phyloP scores from a whole-genome alignment of 1,140 invertebrate species.

The Drosophila ananassae region DNA sequence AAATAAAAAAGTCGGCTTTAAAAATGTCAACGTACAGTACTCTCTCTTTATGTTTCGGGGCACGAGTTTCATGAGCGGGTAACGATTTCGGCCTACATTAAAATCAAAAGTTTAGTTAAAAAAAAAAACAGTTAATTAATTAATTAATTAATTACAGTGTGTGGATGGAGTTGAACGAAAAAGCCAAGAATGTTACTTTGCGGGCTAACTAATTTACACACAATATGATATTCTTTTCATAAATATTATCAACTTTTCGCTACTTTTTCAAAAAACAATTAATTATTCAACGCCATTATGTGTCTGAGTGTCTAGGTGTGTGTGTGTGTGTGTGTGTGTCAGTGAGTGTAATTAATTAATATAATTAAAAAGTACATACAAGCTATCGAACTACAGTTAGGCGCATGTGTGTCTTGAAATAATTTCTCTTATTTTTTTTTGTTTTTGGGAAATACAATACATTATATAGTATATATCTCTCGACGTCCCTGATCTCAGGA shows the following conservation, averaged over 20 bases:
- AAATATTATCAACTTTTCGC: constrained; percentile 31
- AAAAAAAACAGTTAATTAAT: constrained; percentile 23
- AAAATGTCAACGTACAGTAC: constrained; percentile 14
- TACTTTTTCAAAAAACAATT: constrained; percentile 6
- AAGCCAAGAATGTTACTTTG: constrained; percentile 10
- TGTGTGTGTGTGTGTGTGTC: constrained; percentile 34
- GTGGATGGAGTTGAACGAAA: constrained; percentile 13
- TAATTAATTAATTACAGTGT: constrained; percentile 51
- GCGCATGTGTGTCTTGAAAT: constrained; percentile 29
- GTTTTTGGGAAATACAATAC: constrained; percentile 13
- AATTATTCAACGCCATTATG: constrained; percentile 14
- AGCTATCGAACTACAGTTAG: constrained; percentile 46
- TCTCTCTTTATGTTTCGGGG: constrained; percentile 20
- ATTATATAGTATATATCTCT: not conserved
- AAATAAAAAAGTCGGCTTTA: constrained; percentile 29
- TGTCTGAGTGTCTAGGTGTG: not conserved
- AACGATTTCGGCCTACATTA: constrained; percentile 42
- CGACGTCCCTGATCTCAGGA: constrained; percentile 1
- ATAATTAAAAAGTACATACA: constrained; percentile 76
- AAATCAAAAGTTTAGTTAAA: constrained; percentile 33
- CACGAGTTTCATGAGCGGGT: constrained; percentile 36
- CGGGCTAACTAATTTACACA: constrained; percentile 34
- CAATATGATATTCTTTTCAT: constrained; percentile 15
- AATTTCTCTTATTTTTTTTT: not conserved
- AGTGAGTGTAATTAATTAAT: constrained; percentile 61